phyloP scores from a whole-genome alignment of 2,797 vertebrate genomes.

The Takifugu ocellatus region DNA sequence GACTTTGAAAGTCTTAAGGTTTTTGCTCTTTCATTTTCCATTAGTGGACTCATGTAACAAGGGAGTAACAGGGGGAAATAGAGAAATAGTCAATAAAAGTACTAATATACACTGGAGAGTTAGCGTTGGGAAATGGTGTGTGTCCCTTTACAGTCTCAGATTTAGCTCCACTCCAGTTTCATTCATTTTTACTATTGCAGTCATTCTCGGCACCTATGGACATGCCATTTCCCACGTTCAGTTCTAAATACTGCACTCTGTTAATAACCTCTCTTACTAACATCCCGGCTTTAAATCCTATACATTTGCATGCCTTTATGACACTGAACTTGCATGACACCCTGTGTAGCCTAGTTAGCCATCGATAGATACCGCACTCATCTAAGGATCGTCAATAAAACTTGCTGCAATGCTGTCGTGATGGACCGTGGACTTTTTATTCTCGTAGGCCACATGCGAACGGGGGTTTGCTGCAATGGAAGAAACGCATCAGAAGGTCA shows the following conservation, averaged over 20 bases:
- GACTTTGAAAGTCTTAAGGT: slow-evolving; percentile 99
- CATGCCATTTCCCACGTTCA: slow-evolving; percentile 41
- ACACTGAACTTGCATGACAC: slow-evolving; percentile 42
- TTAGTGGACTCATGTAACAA: slow-evolving; percentile 14
- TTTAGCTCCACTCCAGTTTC: neutral
- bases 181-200: neutral
- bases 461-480: slow-evolving; percentile 97
- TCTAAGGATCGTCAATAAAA: slow-evolving; percentile 21
- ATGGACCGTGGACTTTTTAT: slow-evolving; percentile 7
- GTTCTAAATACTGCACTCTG: neutral
- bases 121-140: slow-evolving; percentile 53
- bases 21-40: slow-evolving; percentile 64
- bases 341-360: slow-evolving; percentile 10
- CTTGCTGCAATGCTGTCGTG: neutral
- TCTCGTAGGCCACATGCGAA: slow-evolving; percentile 90
- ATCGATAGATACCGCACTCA: slow-evolving; percentile 20
- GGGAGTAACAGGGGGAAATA: slow-evolving; percentile 28
- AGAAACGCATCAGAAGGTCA: slow-evolving; percentile 94
- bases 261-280: slow-evolving; percentile 46
- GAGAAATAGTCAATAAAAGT: slow-evolving; percentile 19
- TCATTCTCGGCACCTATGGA: slow-evolving; percentile 12
- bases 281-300: slow-evolving; percentile 23
- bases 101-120: slow-evolving; percentile 25
- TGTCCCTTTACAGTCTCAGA: slow-evolving; percentile 4
- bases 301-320: slow-evolving; percentile 49